Conservation (phyloP, 2,797 vertebrate species). For the Alca torda region DNA sequence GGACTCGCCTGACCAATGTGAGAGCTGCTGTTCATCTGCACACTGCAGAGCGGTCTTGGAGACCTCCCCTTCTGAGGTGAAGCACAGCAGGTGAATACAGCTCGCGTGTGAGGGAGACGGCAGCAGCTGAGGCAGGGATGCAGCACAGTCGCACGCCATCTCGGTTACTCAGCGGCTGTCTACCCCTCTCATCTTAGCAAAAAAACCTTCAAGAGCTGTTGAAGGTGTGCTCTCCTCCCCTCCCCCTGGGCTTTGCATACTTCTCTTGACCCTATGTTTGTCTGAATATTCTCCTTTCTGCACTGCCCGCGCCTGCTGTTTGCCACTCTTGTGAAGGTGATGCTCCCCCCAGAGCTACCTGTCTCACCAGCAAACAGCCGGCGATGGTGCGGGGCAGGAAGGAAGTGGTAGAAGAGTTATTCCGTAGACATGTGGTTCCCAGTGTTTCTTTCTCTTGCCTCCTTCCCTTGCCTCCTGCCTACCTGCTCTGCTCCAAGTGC, state of each 20-base stretch:
- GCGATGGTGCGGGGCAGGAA: neutral
- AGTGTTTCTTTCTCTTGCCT: neutral
- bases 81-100: neutral
- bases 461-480: neutral
- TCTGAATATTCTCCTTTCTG: neutral
- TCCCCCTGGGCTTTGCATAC: neutral
- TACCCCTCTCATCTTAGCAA: rapidly evolving
- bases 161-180: neutral
- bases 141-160: neutral
- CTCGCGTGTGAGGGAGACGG: neutral
- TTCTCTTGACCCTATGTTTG: neutral
- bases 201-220: neutral
- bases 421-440: neutral
- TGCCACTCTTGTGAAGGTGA: rapidly evolving
- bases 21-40: neutral
- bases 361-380: neutral
- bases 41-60: neutral
- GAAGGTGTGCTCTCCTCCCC: neutral
- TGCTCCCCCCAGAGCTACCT: neutral
- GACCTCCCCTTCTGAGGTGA: neutral
- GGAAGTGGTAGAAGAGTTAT: neutral
- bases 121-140: rapidly evolving
- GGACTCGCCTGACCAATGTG: rapidly evolving
- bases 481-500: neutral
- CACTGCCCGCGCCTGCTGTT: rapidly evolving